A percentile compares a stretch with the other conserved stretches of the same genome.
These are phyloP conservation scores for Perizoma affinitatum DNA, from an alignment of 2,888 invertebrate species.

Conservation along the genomic window DNA sequence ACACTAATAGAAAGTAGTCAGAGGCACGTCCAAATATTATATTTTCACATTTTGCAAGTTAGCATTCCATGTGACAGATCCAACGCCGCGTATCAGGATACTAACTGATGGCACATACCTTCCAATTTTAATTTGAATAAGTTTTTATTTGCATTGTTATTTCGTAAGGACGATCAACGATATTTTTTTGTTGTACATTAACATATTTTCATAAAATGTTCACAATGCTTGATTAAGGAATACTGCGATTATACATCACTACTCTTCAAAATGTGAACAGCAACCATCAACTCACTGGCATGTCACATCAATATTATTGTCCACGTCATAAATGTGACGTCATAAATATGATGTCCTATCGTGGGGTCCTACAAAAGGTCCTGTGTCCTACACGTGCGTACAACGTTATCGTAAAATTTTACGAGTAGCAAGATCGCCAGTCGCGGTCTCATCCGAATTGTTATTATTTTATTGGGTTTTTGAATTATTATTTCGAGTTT, in stretches of 20 bases:
- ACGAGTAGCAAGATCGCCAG: slow-evolving; percentile 56
- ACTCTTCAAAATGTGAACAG: slow-evolving; percentile 13
- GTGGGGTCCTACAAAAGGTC: slow-evolving; percentile 45
- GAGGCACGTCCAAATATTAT: too few relatives aligned
- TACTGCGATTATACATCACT: slow-evolving; percentile 17
- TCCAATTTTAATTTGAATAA: too few relatives aligned
- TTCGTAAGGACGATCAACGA: too few relatives aligned
- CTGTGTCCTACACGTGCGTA: slow-evolving; percentile 62
- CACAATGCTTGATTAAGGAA: slow-evolving; percentile 8
- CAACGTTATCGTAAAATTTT: slow-evolving; percentile 79
- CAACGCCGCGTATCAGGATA: too few relatives aligned
- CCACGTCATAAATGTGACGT: slow-evolving; percentile 52
- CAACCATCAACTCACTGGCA: slow-evolving; percentile 23
- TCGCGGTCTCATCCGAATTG: slow-evolving; percentile 51
- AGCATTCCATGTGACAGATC: too few relatives aligned
- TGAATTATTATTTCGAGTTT: slow-evolving; percentile 48
- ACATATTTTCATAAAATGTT: too few relatives aligned
- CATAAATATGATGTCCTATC: slow-evolving; percentile 72
- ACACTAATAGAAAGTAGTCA: too few relatives aligned
- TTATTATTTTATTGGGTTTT: slow-evolving; percentile 36
- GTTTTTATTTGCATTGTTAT: too few relatives aligned
- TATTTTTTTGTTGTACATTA: too few relatives aligned
- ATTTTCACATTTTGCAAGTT: too few relatives aligned
- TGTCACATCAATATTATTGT: slow-evolving; percentile 29
- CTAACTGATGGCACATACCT: too few relatives aligned